These are phyloP conservation scores for Xylocopa sonorina DNA, from an alignment of 1,140 invertebrate genomes.

Conservation along the genomic window DNA sequence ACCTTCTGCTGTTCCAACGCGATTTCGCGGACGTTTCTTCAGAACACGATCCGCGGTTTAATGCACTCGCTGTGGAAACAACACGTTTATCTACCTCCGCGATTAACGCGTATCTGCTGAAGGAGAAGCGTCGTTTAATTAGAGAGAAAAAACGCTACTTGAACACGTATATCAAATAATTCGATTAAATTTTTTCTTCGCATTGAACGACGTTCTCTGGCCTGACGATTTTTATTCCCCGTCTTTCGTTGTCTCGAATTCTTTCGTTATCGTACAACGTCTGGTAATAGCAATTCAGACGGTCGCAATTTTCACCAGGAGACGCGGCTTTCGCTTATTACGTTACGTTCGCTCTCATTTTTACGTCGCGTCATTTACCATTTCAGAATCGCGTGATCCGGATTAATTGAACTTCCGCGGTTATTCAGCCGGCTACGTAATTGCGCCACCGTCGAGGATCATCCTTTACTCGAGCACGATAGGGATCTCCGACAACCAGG, in stretches of 20 bases:
- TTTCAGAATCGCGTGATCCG: conserved; percentile 35
- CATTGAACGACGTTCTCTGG: too few species aligned
- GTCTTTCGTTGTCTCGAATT: too few species aligned
- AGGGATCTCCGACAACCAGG: too few species aligned
- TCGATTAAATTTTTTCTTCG: too few species aligned
- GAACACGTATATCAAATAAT: too few species aligned
- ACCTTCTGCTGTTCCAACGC: neutral
- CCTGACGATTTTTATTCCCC: too few species aligned
- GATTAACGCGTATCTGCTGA: too few species aligned
- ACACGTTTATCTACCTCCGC: neutral
- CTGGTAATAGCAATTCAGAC: conserved; percentile 1
- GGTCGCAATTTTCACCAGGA: neutral
- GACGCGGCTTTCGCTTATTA: conserved; percentile 38
- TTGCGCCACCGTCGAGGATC: neutral
- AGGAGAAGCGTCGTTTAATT: too few species aligned
- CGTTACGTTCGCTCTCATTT: conserved; percentile 18
- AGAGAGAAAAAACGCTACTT: too few species aligned
- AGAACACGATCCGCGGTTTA: neutral
- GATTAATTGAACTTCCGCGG: conserved; percentile 37
- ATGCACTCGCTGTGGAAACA: neutral
- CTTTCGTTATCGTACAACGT: too few species aligned
- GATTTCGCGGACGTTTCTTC: neutral
- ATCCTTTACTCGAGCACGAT: neutral
- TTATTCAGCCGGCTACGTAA: neutral
- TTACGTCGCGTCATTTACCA: conserved; percentile 15